phyloP scores from a whole-genome alignment of 2,797 vertebrate genomes.

The Labeo calbasu region DNA sequence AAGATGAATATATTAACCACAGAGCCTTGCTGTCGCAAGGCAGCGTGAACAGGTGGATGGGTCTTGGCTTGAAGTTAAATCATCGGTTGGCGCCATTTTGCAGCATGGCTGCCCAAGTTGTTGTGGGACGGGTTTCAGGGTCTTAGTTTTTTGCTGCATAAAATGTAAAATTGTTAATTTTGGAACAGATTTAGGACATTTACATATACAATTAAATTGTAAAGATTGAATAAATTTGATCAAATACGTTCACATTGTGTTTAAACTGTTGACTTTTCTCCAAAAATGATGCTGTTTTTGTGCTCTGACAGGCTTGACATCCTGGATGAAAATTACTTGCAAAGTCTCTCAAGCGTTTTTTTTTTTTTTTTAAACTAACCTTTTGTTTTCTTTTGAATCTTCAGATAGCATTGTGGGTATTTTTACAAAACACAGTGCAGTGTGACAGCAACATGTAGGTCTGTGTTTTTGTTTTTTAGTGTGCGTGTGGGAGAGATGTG shows the following conservation, averaged over 20 bases:
- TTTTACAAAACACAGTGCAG: not conserved
- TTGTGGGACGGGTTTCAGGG: not conserved
- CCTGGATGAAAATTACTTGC: not conserved
- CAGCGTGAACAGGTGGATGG: conserved; percentile 28
- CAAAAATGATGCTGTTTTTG: not conserved
- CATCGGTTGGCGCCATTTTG: conserved; percentile 23
- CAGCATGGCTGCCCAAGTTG: conserved; percentile 25
- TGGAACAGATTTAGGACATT: not conserved
- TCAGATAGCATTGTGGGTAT: not conserved
- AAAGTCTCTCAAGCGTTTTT: not conserved
- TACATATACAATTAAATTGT: conserved; percentile 1
- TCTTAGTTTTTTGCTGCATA: not conserved
- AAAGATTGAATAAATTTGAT: not conserved
- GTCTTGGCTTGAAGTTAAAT: conserved; percentile 38
- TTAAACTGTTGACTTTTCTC: conserved; percentile 2
- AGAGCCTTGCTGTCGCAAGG: conserved; percentile 9
- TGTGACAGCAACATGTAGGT: not conserved
- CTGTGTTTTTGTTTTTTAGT: not conserved
- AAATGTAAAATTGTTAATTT: not conserved
- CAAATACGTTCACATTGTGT: not conserved
- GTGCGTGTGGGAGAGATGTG: conserved; percentile 2
- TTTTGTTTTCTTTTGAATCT: conserved; percentile 9
- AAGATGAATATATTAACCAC: not conserved
- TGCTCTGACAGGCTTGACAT: not conserved
- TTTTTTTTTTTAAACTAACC: not conserved